Base-by-base conservation (phyloP, 2,888 invertebrate genomes). In the Pammene aurita region DNA sequence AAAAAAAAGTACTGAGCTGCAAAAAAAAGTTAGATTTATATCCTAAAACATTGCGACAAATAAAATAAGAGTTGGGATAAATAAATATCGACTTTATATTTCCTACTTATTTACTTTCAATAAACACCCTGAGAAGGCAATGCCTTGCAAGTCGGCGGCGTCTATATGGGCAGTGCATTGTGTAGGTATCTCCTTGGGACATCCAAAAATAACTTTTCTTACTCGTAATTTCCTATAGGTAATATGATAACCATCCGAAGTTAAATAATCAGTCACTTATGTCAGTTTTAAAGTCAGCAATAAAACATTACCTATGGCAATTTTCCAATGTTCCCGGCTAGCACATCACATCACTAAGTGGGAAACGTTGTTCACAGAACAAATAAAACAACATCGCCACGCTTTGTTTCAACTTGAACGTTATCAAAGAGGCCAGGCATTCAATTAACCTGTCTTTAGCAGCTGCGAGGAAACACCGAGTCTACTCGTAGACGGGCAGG, bases 371-470 rank as follows among this genome's bases (percentile, higher is more conserved):
- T 56, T 68, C 56, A 42, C 48, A 48, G 35, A 67, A 41, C 46
- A 57, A 63, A 68, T 52, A 35, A 55, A 50, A 56, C 62, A 11
- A 9, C 50, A 44, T 50, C 50, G 63, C 18, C 44, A 64, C 57
- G 63, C 57, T 64, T 50, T 44, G 57, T 68, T 54, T 60, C 52
- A 57, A 52, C 18, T 68, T 42, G 52, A 52, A 50, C 48, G 50
- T 42, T 60, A 67, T 67, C 44, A 58, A 63, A 61, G 35, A 60
- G n/a, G 67, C 63, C 52, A 63, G 52, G 52, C 18, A 44, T 68
- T 52, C 63, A 64, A 68, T 68, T 68, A 63, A 57, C 57, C 42
- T 64, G 62, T 63, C 63, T 68, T 57, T 38, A 52, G 44, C 63
- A 64, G 63, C 63, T 35, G 57, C 57, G 35, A n/a, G n/a, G 38